A percentile compares a stretch with the other conserved stretches of the same genome.
Conservation (phyloP, 2,113 vertebrate genomes). For the Nibea coibor region DNA sequence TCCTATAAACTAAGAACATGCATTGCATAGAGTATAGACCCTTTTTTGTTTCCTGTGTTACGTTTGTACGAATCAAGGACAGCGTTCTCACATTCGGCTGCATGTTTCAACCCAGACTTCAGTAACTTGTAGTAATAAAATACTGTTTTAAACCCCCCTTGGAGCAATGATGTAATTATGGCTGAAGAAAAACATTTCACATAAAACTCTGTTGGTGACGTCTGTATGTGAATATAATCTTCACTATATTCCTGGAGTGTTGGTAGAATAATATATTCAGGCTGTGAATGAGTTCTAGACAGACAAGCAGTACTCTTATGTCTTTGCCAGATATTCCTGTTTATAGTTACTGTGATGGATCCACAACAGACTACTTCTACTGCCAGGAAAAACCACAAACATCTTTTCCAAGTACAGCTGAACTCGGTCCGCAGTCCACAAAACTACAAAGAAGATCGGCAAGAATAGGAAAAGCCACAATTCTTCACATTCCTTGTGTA, state of each 20-base stretch:
- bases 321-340: neutral
- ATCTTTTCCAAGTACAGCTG: slow-evolving; percentile 15
- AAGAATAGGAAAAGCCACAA: neutral
- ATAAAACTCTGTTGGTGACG: slow-evolving; percentile 11
- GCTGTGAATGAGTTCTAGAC: slow-evolving; percentile 2
- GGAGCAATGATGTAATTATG: neutral
- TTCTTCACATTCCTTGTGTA: slow-evolving; percentile 14
- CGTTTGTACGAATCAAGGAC: slow-evolving; percentile 8
- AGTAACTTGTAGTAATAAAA: slow-evolving; percentile 46
- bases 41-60: slow-evolving; percentile 50
- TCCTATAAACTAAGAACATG: slow-evolving; percentile 54
- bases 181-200: slow-evolving; percentile 1
- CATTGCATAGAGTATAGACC: slow-evolving; percentile 75
- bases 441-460: slow-evolving; percentile 32
- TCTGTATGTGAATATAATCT: slow-evolving; percentile 11
- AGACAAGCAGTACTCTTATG: slow-evolving; percentile 8
- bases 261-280: slow-evolving; percentile 3
- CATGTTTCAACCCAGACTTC: slow-evolving; percentile 26
- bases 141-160: slow-evolving; percentile 32
- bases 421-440: neutral
- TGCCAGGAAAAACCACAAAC: slow-evolving; percentile 16
- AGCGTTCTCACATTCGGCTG: neutral
- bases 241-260: slow-evolving; percentile 48
- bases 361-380: slow-evolving; percentile 17
- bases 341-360: slow-evolving; percentile 21